Evolutionary conservation across 2,888 invertebrate genomes (phyloP), one percentile per base, ranked within the genome.

Genomic region (Himalopsyche tibetana): DNA sequence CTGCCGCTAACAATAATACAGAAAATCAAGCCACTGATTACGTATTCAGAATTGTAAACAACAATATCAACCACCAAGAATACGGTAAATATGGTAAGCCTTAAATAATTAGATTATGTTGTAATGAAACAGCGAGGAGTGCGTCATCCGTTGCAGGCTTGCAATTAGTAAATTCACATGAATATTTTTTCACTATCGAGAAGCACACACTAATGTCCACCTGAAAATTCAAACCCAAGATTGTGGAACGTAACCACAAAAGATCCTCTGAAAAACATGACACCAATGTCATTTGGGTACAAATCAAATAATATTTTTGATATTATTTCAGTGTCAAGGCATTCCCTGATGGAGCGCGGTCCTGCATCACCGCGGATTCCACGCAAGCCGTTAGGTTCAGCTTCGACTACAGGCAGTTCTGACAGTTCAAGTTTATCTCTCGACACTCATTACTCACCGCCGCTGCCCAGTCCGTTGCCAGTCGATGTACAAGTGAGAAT

Each of bases 1-100:
- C 69, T 42, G 74, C 55, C 8, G 63, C 84, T 51, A 94, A 94
- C 89, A 90, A 90, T 2, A 89, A 90, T 85, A 90, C 91, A 88
- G 94, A 94, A 91, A 94, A 94, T 80, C 94, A 93, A 56, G 94
- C 95, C 11, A 94, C 94, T 28, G 97, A 98, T 91, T 98, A 97
- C 91, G 98, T 98, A 83, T 98, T 98, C 92, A 94, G 98, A 87
- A 97, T 98, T 89, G 96, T 98, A 74, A 96, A 95, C 90, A 96
- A 96, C 89, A 94, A 94, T 80, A 93, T 93, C 84, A 94, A 94
- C 85, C 96, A 96, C 90, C 95, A 96, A 90, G 96, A 96, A 91
- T 94, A 94, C 89, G 93, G 96, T 95, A 92, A 93, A 94, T 88
- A 85, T 82, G 87, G 88, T 87, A 85, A 85, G 85, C 69, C 51